These are phyloP conservation scores for Noctua janthina DNA, from an alignment of 2,888 invertebrate genomes.

Conservation along the genomic window DNA sequence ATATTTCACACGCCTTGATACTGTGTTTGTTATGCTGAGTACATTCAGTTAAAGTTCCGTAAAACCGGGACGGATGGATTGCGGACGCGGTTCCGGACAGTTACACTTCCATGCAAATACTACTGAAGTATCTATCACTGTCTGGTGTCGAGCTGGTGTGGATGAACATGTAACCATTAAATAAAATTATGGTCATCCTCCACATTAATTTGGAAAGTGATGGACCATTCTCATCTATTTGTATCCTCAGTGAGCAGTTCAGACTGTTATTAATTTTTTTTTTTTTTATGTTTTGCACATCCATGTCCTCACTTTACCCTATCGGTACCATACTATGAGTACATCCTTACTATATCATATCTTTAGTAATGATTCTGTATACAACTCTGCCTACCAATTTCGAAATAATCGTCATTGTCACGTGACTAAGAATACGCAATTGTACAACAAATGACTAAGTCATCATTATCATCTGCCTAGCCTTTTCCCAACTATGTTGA, in stretches of 20 bases:
- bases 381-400: not conserved
- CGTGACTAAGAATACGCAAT: not conserved
- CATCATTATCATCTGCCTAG: no score
- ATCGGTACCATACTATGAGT: not conserved
- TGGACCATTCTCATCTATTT: not conserved
- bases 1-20: slow-evolving; percentile 45
- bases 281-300: not conserved
- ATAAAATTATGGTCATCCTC: not conserved
- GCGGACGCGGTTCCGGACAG: not conserved
- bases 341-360: not conserved
- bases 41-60: not conserved
- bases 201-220: not conserved
- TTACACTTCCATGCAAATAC: not conserved
- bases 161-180: not conserved
- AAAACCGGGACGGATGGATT: not conserved
- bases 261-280: not conserved
- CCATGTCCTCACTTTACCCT: not conserved
- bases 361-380: not conserved
- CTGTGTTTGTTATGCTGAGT: not conserved
- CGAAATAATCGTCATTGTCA: not conserved
- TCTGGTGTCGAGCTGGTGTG: not conserved
- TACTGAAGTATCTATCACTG: not conserved
- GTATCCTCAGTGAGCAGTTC: not conserved
- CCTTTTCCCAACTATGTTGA: no score
- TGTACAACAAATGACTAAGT: not conserved